Conservation (phyloP, 2,113 vertebrate species). For the Enhydra lutris region DNA sequence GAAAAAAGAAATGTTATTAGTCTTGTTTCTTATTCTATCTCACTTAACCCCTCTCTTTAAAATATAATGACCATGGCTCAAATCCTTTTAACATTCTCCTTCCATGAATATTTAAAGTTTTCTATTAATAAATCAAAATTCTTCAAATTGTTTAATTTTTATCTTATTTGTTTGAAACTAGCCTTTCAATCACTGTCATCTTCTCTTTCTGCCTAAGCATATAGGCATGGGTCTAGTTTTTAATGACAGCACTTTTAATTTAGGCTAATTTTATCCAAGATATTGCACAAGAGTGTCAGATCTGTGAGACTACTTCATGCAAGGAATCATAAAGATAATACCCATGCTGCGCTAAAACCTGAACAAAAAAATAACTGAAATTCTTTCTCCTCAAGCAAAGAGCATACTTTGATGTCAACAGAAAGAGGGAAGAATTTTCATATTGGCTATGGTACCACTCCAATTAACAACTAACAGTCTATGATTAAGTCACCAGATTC, state of each 20-base stretch:
- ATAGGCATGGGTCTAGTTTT: neutral
- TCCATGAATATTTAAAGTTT: neutral
- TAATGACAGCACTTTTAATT: neutral
- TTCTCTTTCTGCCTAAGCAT: neutral
- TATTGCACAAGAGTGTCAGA: neutral
- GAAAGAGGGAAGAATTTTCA: neutral
- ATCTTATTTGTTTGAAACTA: neutral
- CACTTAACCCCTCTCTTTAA: neutral
- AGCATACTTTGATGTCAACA: neutral
- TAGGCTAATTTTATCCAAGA: constrained; percentile 5
- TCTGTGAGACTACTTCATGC: neutral
- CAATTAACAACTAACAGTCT: constrained; percentile 46
- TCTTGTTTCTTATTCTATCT: neutral
- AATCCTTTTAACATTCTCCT: neutral
- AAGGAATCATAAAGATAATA: neutral
- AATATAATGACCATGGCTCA: neutral
- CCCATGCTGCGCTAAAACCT: neutral
- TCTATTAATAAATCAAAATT: neutral
- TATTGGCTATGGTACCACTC: neutral
- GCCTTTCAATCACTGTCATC: neutral
- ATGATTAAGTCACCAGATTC: constrained; percentile 32
- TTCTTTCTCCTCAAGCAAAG: neutral
- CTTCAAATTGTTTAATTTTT: constrained; percentile 26
- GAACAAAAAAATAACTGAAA: neutral
- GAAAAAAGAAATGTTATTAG: neutral